Base-by-base conservation (phyloP, 2,888 invertebrate species). In the Galeopsomyia nigrocyanea region DNA sequence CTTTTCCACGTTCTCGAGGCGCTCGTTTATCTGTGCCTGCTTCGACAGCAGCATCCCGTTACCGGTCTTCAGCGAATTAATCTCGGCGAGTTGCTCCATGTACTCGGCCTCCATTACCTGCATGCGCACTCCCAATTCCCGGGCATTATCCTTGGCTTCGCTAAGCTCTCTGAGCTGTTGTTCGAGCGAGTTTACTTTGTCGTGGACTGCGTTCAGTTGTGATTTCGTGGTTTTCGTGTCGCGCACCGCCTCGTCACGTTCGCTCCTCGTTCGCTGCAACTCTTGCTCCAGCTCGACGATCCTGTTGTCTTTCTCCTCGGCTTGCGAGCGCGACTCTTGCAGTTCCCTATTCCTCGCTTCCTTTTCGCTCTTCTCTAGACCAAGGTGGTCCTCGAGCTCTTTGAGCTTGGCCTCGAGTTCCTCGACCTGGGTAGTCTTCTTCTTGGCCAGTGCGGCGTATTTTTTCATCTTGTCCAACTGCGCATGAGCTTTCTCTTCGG, bases 401-500 rank as follows among this genome's bases (percentile, higher is more conserved):
- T 60, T 56, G 0, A 82, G 65, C 16, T 80, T 79, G 57, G 85
- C 83, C 86, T 94, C 92, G 49, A 93, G 84, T 76, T 94, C 92
- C 49, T 89, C 87, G 78, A 91, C 92, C 75, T 91, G 88, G 0
- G 88, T 82, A 0, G 90, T 88, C 81, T 93, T 94, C 82, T 93
- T 94, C 83, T 94, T 95, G 13, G 94, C 88, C 80, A 90, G 93
- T 0, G 92, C 89, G 0, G 93, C 94, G 79, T 93, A 90, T 80
- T 94, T 94, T 81, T 94, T 95, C 81, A 94, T 88, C 84, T 94
- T 94, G 70, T 94, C 94, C 67, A 92, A 84, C 75, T 93, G 90
- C 64, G 92, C 91, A 79, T 91, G 92, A 77, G 91, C 90, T 81
- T 92, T 93, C 9, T 82, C 87, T 79, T 92, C 91, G 1, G 91